Conservation (phyloP, 1,140 invertebrate genomes). For the Magallana ariakensis region DNA sequence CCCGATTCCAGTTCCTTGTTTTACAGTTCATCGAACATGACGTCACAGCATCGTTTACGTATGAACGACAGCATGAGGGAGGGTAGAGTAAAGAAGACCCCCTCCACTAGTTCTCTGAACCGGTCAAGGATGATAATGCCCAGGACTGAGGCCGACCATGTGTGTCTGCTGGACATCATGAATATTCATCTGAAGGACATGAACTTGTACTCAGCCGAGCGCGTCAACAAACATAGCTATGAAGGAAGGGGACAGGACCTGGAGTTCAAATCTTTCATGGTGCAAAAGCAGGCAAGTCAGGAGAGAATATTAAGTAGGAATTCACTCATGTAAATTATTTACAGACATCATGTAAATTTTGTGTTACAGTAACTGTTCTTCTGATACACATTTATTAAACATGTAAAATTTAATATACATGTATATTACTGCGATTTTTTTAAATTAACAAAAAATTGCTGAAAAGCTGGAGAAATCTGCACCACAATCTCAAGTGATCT, state of each 20-base stretch:
- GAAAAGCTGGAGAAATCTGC: too few relatives aligned
- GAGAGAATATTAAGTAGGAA: not conserved
- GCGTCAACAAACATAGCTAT: conserved; percentile 71
- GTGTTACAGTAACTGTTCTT: too few relatives aligned
- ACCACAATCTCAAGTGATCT: too few relatives aligned
- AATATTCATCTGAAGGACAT: conserved; percentile 89
- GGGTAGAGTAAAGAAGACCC: conserved; percentile 22
- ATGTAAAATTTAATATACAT: not conserved
- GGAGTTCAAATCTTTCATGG: conserved; percentile 72
- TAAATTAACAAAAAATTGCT: too few relatives aligned
- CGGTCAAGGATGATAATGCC: not conserved
- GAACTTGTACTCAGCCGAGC: conserved; percentile 87
- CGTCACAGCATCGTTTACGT: conserved; percentile 10
- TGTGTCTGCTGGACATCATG: conserved; percentile 88
- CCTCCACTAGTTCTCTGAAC: conserved; percentile 16
- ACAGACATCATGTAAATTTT: too few relatives aligned
- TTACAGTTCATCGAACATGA: not conserved
- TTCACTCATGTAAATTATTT: too few relatives aligned
- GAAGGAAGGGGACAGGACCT: conserved; percentile 63
- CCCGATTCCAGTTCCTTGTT: conserved; percentile 43
- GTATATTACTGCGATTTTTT: not conserved
- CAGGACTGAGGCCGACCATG: conserved; percentile 52
- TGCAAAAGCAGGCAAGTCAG: conserved; percentile 71
- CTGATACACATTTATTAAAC: conserved; percentile 7
- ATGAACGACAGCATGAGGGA: not conserved